Evolutionary conservation across 2,888 invertebrate species (phyloP), one percentile per base, ranked within the genome.

Genomic region (Bhutanitis thaidina): DNA sequence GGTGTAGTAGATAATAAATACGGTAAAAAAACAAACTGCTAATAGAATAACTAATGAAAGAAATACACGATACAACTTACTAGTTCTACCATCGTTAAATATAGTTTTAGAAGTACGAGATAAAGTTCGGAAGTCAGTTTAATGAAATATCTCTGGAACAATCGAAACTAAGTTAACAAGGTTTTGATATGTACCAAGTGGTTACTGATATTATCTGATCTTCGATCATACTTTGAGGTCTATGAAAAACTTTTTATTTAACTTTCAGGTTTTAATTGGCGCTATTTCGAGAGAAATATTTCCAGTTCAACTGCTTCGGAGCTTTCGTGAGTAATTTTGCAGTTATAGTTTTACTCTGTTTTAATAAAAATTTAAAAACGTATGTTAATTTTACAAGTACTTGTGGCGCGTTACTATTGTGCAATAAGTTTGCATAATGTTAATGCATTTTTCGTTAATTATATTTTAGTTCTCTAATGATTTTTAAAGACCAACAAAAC

Each of bases 111-210:
- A 41, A 54, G 53, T 52, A 50, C 32, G 34, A 59, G 53, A 52
- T 51, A 40, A 56, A 64, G 54, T 61, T 61, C 45, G 43, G 55
- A 57, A 56, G 56, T 55, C 62, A 65, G 62, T 66, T 68, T 67
- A 69, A 69, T 71, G 66, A 69, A 71, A 69, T 71, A 69, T 67
- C 69, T 68, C 63, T 47, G 36, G 59, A 67, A 69, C 64, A 63
- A 68, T 67, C 60, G 64, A 60, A 20, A 62, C 56, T 55, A 62
- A 65, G 59, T 60, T 61, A 61, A 60, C 60, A 53, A 47, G 44
- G 56, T 52, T 61, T 53, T 60, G 55, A 64, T 60, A 59, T 62
- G 60, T 51, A 52, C 37, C 54, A 52, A 57, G 47, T 49, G 53
- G 55, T 57, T 58, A 55, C 49, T 50, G 57, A 60, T 60, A 59